Conservation (phyloP, 2,113 vertebrate genomes). For the Nipponia nippon region DNA sequence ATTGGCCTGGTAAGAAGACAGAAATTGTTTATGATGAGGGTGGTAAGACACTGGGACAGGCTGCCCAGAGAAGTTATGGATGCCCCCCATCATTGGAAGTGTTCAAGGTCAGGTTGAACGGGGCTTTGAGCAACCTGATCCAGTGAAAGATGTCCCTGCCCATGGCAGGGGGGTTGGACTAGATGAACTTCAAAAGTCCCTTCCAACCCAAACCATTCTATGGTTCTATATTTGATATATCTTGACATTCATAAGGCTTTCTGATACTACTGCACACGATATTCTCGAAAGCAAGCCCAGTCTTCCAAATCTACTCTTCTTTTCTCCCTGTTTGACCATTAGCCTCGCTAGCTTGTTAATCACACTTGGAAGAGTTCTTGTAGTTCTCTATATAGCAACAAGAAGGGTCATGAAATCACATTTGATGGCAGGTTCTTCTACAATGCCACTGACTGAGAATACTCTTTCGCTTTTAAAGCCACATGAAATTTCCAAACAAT, state of each 20-base stretch:
- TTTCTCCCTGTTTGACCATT: neutral
- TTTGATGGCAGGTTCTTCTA: neutral
- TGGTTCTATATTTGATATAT: neutral
- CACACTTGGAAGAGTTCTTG: neutral
- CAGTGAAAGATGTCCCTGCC: neutral
- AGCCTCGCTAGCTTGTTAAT: neutral
- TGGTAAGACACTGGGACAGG: neutral
- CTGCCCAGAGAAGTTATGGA: neutral
- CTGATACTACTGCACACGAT: neutral
- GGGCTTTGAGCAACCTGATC: neutral
- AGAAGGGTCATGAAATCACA: neutral
- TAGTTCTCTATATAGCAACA: neutral
- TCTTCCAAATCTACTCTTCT: neutral
- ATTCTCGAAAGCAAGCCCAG: neutral
- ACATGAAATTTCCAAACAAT: neutral
- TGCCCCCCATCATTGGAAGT: neutral
- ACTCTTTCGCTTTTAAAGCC: neutral
- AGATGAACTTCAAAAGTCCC: neutral
- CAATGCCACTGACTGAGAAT: neutral
- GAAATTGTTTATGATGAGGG: neutral
- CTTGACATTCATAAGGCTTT: neutral
- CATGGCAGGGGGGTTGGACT: neutral
- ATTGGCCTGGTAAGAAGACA: neutral
- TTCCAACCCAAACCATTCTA: neutral
- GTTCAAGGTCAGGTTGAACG: neutral